Conservation (phyloP, 2,797 vertebrate species). For the Oreonectes daqikongensis region DNA sequence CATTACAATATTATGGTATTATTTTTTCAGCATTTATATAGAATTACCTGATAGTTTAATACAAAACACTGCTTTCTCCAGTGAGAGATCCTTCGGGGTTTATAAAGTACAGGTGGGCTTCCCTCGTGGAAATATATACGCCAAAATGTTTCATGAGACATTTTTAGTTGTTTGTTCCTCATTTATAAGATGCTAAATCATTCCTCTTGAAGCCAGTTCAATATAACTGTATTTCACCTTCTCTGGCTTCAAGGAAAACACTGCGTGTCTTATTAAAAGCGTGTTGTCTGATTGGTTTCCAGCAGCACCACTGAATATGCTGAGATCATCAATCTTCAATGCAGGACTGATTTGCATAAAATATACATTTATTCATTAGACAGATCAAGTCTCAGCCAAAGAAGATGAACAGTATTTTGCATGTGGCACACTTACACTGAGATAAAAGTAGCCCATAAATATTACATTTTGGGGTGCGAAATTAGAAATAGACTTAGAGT, state of each 20-base stretch:
- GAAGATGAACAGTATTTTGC: slow-evolving; percentile 57
- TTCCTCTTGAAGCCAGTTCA: slow-evolving; percentile 48
- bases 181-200: slow-evolving; percentile 60
- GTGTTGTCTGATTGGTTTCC: slow-evolving; percentile 58
- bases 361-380: slow-evolving; percentile 62
- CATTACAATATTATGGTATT: slow-evolving; percentile 6
- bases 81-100: slow-evolving; percentile 38
- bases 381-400: slow-evolving; percentile 57
- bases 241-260: slow-evolving; percentile 52
- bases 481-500: slow-evolving; percentile 35
- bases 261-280: slow-evolving; percentile 57
- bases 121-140: slow-evolving; percentile 42
- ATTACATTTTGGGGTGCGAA: slow-evolving; percentile 45
- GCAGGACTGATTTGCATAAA: slow-evolving; percentile 53
- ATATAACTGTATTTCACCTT: slow-evolving; percentile 56
- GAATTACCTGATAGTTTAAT: slow-evolving; percentile 33
- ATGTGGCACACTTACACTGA: slow-evolving; percentile 51
- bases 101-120: slow-evolving; percentile 47
- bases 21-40: slow-evolving; percentile 20
- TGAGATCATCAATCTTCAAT: slow-evolving; percentile 61
- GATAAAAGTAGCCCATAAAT: slow-evolving; percentile 53
- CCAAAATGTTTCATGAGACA: slow-evolving; percentile 55
- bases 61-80: slow-evolving; percentile 25
- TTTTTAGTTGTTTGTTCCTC: slow-evolving; percentile 57
- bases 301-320: slow-evolving; percentile 55